Evolutionary conservation across 1,140 invertebrate genomes (phyloP).

Genomic region (Hycleus cichorii): DNA sequence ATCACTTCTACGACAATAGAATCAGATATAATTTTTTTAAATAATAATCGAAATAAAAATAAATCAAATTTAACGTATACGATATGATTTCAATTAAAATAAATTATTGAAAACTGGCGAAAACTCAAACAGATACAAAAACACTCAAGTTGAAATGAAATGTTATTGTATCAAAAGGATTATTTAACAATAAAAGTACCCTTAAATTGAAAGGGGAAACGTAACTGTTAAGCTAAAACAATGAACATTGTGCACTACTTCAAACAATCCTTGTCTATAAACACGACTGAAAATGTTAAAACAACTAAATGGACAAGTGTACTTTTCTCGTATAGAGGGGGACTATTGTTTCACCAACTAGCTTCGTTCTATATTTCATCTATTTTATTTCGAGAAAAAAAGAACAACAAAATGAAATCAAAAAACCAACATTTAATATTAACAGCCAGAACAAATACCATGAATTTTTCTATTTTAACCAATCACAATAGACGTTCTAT

Average conservation of each 20-base stretch:
- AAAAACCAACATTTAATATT: no score
- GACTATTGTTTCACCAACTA: slow-evolving; percentile 15
- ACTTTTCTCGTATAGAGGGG: slow-evolving; percentile 20
- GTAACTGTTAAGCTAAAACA: slow-evolving; percentile 29
- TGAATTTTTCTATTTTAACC: no score
- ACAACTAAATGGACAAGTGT: slow-evolving; percentile 28
- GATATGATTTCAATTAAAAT: no score
- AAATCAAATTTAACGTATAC: no score
- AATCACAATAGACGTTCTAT: no score
- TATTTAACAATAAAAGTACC: slow-evolving; percentile 30
- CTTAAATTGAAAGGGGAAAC: slow-evolving; percentile 23
- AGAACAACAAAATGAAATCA: slow-evolving; percentile 4
- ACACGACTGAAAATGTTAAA: slow-evolving; percentile 26
- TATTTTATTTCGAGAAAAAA: slow-evolving; percentile 8
- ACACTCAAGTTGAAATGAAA: slow-evolving; percentile 3
- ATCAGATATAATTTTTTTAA: no score
- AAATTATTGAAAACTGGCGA: no score
- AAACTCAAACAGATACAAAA: no score
- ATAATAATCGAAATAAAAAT: no score
- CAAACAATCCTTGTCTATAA: slow-evolving; percentile 31
- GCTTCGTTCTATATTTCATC: not conserved
- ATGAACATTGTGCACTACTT: slow-evolving; percentile 30
- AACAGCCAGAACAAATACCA: no score
- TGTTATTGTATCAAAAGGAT: slow-evolving; percentile 25
- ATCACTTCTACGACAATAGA: not conserved